Percentiles rank a stretch among this genome's conserved stretches.
These are phyloP conservation scores for Atrichornis clamosus DNA, from an alignment of 2,113 vertebrate genomes.

Conservation along the genomic window DNA sequence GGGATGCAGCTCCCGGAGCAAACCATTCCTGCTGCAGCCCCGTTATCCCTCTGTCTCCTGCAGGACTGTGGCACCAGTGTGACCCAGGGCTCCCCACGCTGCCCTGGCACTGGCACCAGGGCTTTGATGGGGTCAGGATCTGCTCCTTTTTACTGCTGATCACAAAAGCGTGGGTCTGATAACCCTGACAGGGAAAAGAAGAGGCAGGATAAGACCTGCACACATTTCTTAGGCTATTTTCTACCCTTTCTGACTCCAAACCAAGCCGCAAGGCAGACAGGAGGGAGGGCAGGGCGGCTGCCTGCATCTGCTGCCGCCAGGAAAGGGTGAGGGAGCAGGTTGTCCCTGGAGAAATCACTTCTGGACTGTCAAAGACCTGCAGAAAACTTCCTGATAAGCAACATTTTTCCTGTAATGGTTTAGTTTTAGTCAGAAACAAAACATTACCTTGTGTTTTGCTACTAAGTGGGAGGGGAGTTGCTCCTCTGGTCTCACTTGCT, in stretches of 20 bases:
- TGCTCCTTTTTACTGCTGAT: not conserved
- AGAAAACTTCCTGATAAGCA: not conserved
- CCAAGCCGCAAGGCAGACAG: not conserved
- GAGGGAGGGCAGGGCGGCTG: not conserved
- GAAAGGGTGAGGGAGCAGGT: not conserved
- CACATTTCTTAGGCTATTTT: not conserved
- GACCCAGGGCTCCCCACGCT: not conserved
- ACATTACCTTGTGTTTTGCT: not conserved
- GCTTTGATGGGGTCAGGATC: not conserved
- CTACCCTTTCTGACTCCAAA: not conserved
- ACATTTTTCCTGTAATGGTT: slow-evolving; percentile 9
- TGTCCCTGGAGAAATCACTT: not conserved
- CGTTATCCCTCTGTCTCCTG: rapidly evolving
- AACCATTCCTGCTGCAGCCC: rapidly evolving
- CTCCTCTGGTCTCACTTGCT: not conserved
- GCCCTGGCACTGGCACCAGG: not conserved
- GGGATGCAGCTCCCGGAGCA: not conserved
- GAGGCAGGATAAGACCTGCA: not conserved
- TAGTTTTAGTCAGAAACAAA: slow-evolving; percentile 29
- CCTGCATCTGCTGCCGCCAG: not conserved
- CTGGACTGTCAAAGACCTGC: not conserved
- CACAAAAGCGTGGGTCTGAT: not conserved
- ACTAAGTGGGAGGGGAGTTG: not conserved
- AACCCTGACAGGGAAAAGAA: not conserved
- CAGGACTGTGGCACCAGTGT: not conserved